Percentiles rank a stretch among this genome's conserved stretches.
phyloP scores from a whole-genome alignment of 1,140 invertebrate genomes.

The Polypedilum pembai region DNA sequence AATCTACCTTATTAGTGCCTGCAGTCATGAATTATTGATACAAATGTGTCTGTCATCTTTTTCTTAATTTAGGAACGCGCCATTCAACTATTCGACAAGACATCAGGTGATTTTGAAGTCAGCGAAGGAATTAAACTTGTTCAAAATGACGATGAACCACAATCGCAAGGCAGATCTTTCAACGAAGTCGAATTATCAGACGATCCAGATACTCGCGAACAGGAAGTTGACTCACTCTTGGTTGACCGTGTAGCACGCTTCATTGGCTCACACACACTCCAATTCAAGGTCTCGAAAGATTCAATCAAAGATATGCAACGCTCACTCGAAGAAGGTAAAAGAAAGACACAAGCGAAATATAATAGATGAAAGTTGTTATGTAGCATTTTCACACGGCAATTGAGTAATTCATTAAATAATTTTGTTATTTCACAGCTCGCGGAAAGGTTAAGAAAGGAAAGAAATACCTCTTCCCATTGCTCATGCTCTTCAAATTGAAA shows the following conservation, averaged over 20 bases:
- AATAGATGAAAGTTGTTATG: too few species aligned
- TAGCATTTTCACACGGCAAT: background rate
- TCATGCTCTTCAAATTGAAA: conserved; percentile 69
- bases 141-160: conserved; percentile 51
- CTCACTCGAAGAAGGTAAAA: conserved; percentile 57
- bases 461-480: conserved; percentile 64
- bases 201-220: conserved; percentile 61
- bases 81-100: conserved; percentile 55
- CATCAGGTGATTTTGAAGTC: conserved; percentile 51
- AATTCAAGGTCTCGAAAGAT: conserved; percentile 64
- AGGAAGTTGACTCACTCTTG: conserved; percentile 66
- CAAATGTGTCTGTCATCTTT: background rate
- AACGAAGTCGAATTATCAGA: conserved; percentile 51
- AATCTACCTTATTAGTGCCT: too few species aligned
- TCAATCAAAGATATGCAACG: conserved; percentile 59
- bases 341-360: conserved; percentile 28
- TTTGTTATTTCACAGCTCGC: conserved; percentile 25
- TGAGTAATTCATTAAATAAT: conserved; percentile 28
- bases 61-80: conserved; percentile 51
- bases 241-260: conserved; percentile 65
- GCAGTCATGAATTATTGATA: too few species aligned
- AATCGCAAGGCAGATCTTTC: conserved; percentile 45
- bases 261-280: conserved; percentile 67
- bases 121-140: conserved; percentile 63
- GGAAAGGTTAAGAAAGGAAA: conserved; percentile 62